phyloP scores from a whole-genome alignment of 1,140 invertebrate genomes.

The Campoletis sonorensis region DNA sequence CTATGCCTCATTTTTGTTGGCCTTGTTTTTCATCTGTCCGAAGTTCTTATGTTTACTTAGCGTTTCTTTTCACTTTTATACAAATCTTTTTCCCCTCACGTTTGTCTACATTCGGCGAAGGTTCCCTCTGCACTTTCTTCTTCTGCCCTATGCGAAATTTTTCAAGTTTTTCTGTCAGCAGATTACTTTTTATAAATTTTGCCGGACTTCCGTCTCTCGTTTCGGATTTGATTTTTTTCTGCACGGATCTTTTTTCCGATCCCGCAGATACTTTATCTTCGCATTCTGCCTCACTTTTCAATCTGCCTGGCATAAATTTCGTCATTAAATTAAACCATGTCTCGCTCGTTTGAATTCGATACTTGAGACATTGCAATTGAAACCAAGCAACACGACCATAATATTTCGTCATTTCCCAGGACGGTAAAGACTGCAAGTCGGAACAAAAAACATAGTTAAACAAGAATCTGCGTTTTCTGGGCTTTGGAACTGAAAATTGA shows the following conservation, averaged over 20 bases:
- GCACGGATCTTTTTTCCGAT: slow-evolving; percentile 30
- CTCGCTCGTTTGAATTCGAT: slow-evolving; percentile 60
- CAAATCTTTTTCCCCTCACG: background rate
- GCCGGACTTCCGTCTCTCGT: background rate
- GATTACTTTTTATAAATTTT: background rate
- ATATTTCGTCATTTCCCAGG: slow-evolving; percentile 66
- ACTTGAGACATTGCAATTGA: slow-evolving; percentile 61
- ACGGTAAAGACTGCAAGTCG: slow-evolving; percentile 47
- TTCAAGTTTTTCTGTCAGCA: background rate
- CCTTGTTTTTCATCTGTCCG: slow-evolving; percentile 23
- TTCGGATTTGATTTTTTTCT: slow-evolving; percentile 37
- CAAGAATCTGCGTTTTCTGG: too few relatives aligned
- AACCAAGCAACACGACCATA: slow-evolving; percentile 60
- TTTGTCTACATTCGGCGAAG: background rate
- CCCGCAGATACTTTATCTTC: slow-evolving; percentile 37
- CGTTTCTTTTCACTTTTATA: slow-evolving; percentile 31
- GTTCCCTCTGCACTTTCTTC: background rate
- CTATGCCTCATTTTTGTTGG: slow-evolving; percentile 10
- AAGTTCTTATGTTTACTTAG: slow-evolving; percentile 5
- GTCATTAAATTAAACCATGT: slow-evolving; percentile 60
- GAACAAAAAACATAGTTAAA: background rate
- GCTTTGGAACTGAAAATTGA: too few relatives aligned
- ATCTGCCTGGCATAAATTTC: slow-evolving; percentile 53
- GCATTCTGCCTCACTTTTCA: slow-evolving; percentile 52
- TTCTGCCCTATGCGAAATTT: background rate